Evolutionary conservation across 1,140 invertebrate genomes (phyloP).

Genomic region (Papilio helenus): DNA sequence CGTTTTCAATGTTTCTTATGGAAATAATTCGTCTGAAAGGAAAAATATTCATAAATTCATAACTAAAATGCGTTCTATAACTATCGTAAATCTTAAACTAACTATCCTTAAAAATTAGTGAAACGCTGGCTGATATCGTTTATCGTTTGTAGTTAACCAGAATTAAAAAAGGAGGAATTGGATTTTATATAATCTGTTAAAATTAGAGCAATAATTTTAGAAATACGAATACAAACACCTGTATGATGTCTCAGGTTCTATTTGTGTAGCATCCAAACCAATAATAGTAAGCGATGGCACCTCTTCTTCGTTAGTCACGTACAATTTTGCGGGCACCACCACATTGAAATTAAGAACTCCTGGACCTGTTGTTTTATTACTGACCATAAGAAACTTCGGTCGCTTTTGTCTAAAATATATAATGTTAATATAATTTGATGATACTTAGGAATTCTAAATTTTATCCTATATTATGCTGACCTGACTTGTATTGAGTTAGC

Average conservation of each 20-base stretch:
- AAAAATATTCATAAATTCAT: conserved; percentile 13
- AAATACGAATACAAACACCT: conserved; percentile 67
- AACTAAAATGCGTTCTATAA: too few relatives aligned
- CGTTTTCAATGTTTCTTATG: conserved; percentile 85
- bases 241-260: conserved; percentile 81
- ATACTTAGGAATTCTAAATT: neutral
- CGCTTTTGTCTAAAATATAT: conserved; percentile 62
- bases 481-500: conserved; percentile 86
- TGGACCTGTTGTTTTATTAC: conserved; percentile 83
- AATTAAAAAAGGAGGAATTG: too few relatives aligned
- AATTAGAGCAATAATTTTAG: neutral
- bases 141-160: too few relatives aligned
- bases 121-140: too few relatives aligned
- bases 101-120: too few relatives aligned
- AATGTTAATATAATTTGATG: neutral
- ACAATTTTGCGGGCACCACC: conserved; percentile 83
- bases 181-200: neutral
- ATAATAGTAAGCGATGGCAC: conserved; percentile 85
- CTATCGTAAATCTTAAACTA: too few relatives aligned
- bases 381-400: conserved; percentile 77
- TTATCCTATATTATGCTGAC: conserved; percentile 26
- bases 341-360: conserved; percentile 84
- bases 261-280: conserved; percentile 82
- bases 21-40: conserved; percentile 80
- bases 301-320: conserved; percentile 85